These are phyloP conservation scores for Lithophane semibrunnea DNA, from an alignment of 2,888 invertebrate genomes.

Conservation along the genomic window DNA sequence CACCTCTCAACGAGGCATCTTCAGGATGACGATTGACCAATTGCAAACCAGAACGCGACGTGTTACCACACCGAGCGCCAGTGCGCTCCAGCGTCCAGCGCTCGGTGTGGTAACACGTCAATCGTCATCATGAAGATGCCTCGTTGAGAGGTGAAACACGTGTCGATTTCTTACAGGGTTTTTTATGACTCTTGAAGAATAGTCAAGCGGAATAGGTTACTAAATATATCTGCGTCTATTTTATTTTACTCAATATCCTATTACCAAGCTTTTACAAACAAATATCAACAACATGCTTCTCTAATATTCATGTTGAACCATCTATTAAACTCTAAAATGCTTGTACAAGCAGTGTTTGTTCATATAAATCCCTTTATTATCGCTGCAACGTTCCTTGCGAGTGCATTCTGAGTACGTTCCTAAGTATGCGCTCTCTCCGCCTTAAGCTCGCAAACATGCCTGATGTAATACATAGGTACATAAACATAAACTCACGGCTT, in stretches of 20 bases:
- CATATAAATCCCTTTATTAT: slow-evolving; percentile 40
- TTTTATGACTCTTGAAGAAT: too few species aligned
- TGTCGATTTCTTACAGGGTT: too few species aligned
- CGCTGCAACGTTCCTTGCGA: slow-evolving; percentile 16
- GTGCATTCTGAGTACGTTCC: slow-evolving; percentile 47
- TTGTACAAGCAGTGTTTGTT: slow-evolving; percentile 21
- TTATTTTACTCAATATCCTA: neutral
- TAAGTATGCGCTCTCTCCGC: slow-evolving; percentile 16
- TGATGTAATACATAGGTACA: neutral
- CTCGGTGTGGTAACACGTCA: too few species aligned
- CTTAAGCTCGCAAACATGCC: slow-evolving; percentile 10
- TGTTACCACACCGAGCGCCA: too few species aligned
- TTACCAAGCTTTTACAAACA: neutral
- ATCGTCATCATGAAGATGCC: too few species aligned
- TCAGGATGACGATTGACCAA: too few species aligned
- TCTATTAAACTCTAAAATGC: slow-evolving; percentile 35
- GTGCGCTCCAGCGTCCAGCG: too few species aligned
- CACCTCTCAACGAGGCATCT: too few species aligned
- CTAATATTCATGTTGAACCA: slow-evolving; percentile 43
- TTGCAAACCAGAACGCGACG: too few species aligned
- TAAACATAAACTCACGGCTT: neutral
- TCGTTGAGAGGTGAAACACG: too few species aligned
- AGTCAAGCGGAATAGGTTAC: too few species aligned
- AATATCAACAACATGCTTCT: slow-evolving; percentile 15
- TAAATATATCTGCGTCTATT: too few species aligned